phyloP scores from a whole-genome alignment of 1,140 invertebrate genomes.

The Trichomalopsis sarcophagae region DNA sequence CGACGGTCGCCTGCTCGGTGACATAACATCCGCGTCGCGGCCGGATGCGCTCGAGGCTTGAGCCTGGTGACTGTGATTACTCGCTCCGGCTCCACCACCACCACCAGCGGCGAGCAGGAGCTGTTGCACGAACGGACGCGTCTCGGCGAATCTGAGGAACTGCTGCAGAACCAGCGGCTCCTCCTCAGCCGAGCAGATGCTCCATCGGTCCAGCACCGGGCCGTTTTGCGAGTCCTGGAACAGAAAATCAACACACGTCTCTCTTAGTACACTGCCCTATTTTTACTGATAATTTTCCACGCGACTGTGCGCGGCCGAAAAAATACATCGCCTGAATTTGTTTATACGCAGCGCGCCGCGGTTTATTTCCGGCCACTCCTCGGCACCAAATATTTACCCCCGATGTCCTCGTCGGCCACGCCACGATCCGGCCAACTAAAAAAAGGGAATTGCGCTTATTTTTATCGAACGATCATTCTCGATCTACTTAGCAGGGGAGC shows the following conservation, averaged over 20 bases:
- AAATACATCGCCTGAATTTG: conserved; percentile 37
- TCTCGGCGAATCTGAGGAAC: conserved; percentile 90
- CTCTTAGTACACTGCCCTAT: neutral
- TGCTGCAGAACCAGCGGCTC: conserved; percentile 90
- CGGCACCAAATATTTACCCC: conserved; percentile 44
- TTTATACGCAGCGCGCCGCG: neutral
- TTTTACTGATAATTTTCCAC: neutral
- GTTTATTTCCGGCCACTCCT: conserved; percentile 45
- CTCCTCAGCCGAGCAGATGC: conserved; percentile 86
- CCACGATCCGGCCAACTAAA: neutral
- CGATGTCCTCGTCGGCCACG: conserved; percentile 32
- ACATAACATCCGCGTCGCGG: conserved; percentile 77
- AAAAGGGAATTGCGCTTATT: neutral
- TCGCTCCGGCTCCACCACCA: conserved; percentile 27
- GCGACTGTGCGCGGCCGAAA: neutral
- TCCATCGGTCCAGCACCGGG: conserved; percentile 87
- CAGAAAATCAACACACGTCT: conserved; percentile 49
- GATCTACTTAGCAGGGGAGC: neutral
- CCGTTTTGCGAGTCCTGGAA: conserved; percentile 83
- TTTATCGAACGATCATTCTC: neutral
- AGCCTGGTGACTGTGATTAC: neutral
- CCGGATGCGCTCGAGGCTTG: conserved; percentile 6
- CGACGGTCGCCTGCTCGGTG: conserved; percentile 80
- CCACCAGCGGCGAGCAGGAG: conserved; percentile 80
- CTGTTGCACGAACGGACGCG: conserved; percentile 87